These are phyloP conservation scores for Sycophila texana DNA, from an alignment of 2,888 invertebrate genomes.

Conservation along the genomic window DNA sequence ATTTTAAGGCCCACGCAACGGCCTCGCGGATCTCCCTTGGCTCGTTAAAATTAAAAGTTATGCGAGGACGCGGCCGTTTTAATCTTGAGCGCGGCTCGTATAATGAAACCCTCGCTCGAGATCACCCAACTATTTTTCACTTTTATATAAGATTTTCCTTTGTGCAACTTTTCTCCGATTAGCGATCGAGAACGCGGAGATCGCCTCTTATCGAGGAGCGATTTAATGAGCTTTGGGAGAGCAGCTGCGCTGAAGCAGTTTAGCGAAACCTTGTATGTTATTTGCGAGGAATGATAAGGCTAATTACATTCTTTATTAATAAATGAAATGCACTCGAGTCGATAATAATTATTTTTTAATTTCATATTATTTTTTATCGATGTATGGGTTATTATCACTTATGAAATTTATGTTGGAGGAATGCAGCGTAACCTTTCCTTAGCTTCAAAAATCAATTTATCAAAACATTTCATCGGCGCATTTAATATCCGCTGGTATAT, in stretches of 20 bases:
- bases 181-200: not conserved
- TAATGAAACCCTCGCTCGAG: constrained; percentile 6
- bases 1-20: constrained; percentile 45
- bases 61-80: constrained; percentile 46
- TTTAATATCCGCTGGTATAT: not conserved
- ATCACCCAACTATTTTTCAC: not conserved
- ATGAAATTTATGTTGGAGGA: not conserved
- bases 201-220: not conserved
- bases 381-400: too few species aligned
- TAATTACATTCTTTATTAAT: too few species aligned
- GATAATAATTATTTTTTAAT: too few species aligned
- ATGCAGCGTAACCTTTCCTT: not conserved
- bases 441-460: not conserved
- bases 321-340: too few species aligned
- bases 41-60: constrained; percentile 54
- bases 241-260: too few species aligned
- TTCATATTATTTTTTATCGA: too few species aligned
- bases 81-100: constrained; percentile 19
- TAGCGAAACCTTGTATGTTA: too few species aligned
- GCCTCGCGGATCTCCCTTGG: constrained; percentile 17
- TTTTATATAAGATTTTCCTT: constrained; percentile 25
- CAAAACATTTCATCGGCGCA: too few species aligned
- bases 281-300: too few species aligned
- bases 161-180: not conserved
- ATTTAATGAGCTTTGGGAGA: not conserved